A percentile compares a stretch with the other conserved stretches of the same genome.
These are phyloP conservation scores for Temnothorax ravouxi DNA, from an alignment of 2,888 invertebrate genomes.

Conservation along the genomic window DNA sequence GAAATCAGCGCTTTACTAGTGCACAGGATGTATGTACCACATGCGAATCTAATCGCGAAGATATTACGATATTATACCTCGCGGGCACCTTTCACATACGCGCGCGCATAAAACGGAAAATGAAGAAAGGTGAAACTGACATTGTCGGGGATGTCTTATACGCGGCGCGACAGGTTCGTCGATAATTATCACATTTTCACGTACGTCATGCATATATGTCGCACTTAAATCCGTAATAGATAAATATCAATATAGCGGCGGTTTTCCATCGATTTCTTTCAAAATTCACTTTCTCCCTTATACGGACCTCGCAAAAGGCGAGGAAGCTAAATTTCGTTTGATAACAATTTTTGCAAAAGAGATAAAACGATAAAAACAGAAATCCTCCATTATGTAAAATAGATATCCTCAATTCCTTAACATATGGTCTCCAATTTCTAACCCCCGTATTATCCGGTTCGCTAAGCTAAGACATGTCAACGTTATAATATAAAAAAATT, in stretches of 20 bases:
- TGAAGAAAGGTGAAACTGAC: constrained; percentile 55
- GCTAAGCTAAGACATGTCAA: too few relatives aligned
- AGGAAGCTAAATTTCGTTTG: neutral
- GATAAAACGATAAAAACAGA: neutral
- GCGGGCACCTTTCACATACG: constrained; percentile 48
- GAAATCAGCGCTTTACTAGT: constrained; percentile 4
- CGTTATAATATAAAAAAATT: too few relatives aligned
- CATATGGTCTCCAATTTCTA: too few relatives aligned
- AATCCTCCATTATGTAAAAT: neutral
- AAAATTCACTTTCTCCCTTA: neutral
- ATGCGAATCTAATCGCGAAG: constrained; percentile 20
- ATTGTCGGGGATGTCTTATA: constrained; percentile 17
- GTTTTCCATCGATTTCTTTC: neutral
- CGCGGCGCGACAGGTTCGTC: neutral
- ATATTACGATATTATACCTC: constrained; percentile 50
- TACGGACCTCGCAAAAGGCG: neutral
- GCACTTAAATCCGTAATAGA: neutral
- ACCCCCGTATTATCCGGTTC: too few relatives aligned
- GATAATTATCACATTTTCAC: neutral
- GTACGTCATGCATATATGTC: neutral
- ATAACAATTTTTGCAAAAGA: neutral
- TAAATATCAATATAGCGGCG: neutral
- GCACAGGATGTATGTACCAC: constrained; percentile 40
- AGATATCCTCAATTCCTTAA: neutral
- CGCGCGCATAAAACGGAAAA: constrained; percentile 34